These are phyloP conservation scores for Leptinotarsa lineolata DNA, from an alignment of 1,140 invertebrate genomes.

Conservation along the genomic window DNA sequence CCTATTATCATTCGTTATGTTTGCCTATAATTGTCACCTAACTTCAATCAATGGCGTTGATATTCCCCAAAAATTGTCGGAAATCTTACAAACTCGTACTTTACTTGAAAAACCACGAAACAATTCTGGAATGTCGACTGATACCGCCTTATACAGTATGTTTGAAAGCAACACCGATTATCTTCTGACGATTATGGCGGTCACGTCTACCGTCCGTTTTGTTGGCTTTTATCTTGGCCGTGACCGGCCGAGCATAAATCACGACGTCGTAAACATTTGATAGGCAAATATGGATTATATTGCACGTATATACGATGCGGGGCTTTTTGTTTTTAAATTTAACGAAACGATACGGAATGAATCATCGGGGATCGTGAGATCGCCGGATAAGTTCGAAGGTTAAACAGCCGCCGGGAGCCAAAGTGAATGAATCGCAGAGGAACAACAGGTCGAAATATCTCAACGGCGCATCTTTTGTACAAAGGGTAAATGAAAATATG, in stretches of 20 bases:
- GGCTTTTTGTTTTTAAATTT: not conserved
- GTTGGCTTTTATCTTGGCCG: constrained; percentile 4
- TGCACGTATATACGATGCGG: not conserved
- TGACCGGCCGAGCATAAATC: not conserved
- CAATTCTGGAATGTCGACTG: too few relatives aligned
- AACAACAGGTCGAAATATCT: not conserved
- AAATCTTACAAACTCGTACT: too few relatives aligned
- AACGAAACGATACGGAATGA: not conserved
- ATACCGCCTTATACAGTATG: not conserved
- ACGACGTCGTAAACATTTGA: constrained; percentile 5
- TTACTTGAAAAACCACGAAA: too few relatives aligned
- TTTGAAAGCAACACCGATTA: not conserved
- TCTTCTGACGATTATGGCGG: constrained; percentile 3
- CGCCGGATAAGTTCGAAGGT: not conserved
- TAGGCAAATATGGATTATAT: constrained; percentile 12
- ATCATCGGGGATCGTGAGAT: not conserved
- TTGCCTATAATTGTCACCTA: too few relatives aligned
- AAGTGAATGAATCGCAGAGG: not conserved
- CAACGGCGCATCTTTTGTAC: not conserved
- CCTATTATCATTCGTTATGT: too few relatives aligned
- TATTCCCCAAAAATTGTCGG: too few relatives aligned
- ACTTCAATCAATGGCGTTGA: too few relatives aligned
- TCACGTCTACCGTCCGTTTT: constrained; percentile 17
- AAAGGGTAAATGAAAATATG: too few relatives aligned
- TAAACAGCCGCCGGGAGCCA: not conserved